Evolutionary conservation across 2,797 vertebrate genomes (phyloP).

Genomic region (Rallus crepitans): DNA sequence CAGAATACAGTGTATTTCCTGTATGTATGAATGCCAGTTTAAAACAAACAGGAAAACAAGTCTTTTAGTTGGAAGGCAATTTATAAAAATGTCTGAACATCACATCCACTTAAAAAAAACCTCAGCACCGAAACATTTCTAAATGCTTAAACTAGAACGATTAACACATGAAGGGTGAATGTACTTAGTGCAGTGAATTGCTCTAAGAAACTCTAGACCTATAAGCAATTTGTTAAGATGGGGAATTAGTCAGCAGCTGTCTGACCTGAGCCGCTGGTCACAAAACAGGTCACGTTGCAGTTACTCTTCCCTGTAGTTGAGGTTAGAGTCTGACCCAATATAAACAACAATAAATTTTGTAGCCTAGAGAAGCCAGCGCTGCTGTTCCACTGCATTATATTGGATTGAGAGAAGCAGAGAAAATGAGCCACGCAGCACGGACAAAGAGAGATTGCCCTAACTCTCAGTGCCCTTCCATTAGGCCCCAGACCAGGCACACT

Average conservation of each 20-base stretch:
- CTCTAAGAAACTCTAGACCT: conserved; percentile 23
- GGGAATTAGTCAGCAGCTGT: conserved; percentile 52
- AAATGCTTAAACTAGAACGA: conserved; percentile 43
- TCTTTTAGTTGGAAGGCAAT: conserved; percentile 57
- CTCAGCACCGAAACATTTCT: not conserved
- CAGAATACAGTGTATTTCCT: conserved; percentile 76
- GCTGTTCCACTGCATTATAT: not conserved
- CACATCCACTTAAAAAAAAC: conserved; percentile 41
- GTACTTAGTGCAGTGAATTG: not conserved
- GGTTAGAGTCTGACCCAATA: conserved; percentile 24
- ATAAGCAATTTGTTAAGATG: conserved; percentile 20
- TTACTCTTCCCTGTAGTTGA: conserved; percentile 21
- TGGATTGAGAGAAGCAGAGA: not conserved
- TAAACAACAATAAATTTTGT: conserved; percentile 47
- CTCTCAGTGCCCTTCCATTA: not conserved
- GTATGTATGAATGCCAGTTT: conserved; percentile 68
- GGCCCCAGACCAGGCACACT: not conserved
- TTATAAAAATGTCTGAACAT: conserved; percentile 64
- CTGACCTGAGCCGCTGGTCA: conserved; percentile 22
- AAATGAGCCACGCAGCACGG: not conserved
- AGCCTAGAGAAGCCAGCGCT: conserved; percentile 5
- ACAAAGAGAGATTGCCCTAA: not conserved
- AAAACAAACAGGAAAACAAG: conserved; percentile 80
- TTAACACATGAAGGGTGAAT: conserved; percentile 20
- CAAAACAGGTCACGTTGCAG: not conserved